Evolutionary conservation across 2,113 vertebrate genomes (phyloP).

Genomic region (Oryzias woworae): DNA sequence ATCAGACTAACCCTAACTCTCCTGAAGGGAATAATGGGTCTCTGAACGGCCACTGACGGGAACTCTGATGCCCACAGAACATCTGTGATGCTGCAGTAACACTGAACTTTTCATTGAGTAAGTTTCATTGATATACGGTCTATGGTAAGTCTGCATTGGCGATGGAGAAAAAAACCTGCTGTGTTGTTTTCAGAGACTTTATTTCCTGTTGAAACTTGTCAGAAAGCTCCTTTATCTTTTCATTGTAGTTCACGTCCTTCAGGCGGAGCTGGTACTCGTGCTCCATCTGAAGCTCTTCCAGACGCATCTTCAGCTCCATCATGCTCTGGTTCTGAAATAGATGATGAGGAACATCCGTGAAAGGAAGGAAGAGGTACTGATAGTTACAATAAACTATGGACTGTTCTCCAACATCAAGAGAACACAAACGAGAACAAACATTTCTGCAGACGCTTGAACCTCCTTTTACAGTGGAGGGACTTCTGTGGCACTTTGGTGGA

Average conservation of each 20-base stretch:
- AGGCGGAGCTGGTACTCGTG: conserved; percentile 88
- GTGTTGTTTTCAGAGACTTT: conserved; percentile 78
- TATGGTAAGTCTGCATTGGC: too few species aligned
- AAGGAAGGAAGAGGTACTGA: not conserved
- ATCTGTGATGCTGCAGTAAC: too few species aligned
- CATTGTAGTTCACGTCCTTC: conserved; percentile 87
- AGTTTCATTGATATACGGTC: too few species aligned
- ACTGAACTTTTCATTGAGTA: too few species aligned
- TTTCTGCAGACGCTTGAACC: not conserved
- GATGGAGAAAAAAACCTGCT: conserved; percentile 78
- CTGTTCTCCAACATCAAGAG: too few species aligned
- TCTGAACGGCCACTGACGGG: too few species aligned
- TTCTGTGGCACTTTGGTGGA: too few species aligned
- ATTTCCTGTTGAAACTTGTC: conserved; percentile 86
- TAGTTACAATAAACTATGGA: too few species aligned
- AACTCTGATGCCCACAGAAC: too few species aligned
- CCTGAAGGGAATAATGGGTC: too few species aligned
- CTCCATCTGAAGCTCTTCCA: conserved; percentile 90
- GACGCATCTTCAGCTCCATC: conserved; percentile 84
- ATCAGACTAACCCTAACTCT: too few species aligned
- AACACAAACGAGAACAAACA: not conserved
- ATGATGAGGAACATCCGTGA: not conserved
- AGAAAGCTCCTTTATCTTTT: conserved; percentile 87
- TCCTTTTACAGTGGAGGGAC: not conserved
- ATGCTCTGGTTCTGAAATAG: conserved; percentile 81